Evolutionary conservation across 2,113 vertebrate species (phyloP).

Genomic region (Hypanus sabinus): DNA sequence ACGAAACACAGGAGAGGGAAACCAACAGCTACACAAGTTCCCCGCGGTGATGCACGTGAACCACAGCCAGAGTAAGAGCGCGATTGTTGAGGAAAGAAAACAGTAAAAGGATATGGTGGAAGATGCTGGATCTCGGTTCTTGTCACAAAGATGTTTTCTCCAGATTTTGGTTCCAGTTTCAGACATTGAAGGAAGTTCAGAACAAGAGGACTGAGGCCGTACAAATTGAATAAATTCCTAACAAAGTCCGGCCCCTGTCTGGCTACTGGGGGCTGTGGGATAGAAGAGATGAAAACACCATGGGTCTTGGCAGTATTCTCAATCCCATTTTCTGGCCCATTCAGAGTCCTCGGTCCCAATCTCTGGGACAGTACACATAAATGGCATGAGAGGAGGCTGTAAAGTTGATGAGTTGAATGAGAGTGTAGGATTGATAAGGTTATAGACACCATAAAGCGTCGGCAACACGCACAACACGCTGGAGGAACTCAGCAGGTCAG

Average conservation of each 20-base stretch:
- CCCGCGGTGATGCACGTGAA: too few relatives aligned
- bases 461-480: too few relatives aligned
- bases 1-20: not conserved
- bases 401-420: too few relatives aligned
- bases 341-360: not conserved
- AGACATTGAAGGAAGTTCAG: not conserved
- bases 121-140: not conserved
- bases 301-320: not conserved
- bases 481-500: too few relatives aligned
- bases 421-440: too few relatives aligned
- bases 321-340: not conserved
- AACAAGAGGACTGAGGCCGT: slow-evolving; percentile 15
- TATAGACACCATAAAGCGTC: too few relatives aligned
- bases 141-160: not conserved
- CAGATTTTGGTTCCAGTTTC: not conserved
- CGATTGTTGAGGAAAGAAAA: not conserved
- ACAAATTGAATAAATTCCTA: slow-evolving; percentile 23
- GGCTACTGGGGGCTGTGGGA: not conserved
- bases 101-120: not conserved
- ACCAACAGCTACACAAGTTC: not conserved
- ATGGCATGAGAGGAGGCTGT: too few relatives aligned
- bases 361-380: not conserved
- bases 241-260: not conserved
- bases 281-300: not conserved
- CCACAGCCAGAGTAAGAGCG: not conserved